Conservation (phyloP, 2,113 vertebrate species). For the Carassius gibelio region DNA sequence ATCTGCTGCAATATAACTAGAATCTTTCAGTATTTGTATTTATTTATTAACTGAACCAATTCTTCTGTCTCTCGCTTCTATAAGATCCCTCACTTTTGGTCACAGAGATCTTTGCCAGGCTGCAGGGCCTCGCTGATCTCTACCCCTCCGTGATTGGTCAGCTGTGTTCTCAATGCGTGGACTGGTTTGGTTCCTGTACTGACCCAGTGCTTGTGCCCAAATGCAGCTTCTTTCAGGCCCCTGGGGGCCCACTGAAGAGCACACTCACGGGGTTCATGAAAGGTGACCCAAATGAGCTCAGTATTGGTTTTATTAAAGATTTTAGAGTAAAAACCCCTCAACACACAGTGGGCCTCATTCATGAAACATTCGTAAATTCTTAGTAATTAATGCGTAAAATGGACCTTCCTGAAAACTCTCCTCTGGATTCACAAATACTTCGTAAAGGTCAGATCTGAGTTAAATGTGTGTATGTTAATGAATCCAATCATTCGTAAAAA, state of each 20-base stretch:
- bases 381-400: no score
- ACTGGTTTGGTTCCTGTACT: slow-evolving; percentile 70
- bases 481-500: no score
- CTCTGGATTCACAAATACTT: no score
- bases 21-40: neutral
- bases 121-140: slow-evolving; percentile 64
- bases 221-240: slow-evolving; percentile 78
- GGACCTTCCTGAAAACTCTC: no score
- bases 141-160: slow-evolving; percentile 71
- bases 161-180: slow-evolving; percentile 76
- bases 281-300: slow-evolving; percentile 63
- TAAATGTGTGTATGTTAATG: no score
- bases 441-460: no score
- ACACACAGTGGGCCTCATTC: no score
- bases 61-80: neutral
- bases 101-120: slow-evolving; percentile 75
- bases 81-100: slow-evolving; percentile 74
- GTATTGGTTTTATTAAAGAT: neutral
- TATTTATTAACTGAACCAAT: neutral
- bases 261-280: slow-evolving; percentile 69
- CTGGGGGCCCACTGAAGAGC: slow-evolving; percentile 72
- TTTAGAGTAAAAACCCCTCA: neutral
- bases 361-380: no score
- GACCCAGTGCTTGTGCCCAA: slow-evolving; percentile 76
- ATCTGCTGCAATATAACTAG: neutral